Base-by-base conservation (phyloP, 2,113 vertebrate species). In the Thymallus thymallus region DNA sequence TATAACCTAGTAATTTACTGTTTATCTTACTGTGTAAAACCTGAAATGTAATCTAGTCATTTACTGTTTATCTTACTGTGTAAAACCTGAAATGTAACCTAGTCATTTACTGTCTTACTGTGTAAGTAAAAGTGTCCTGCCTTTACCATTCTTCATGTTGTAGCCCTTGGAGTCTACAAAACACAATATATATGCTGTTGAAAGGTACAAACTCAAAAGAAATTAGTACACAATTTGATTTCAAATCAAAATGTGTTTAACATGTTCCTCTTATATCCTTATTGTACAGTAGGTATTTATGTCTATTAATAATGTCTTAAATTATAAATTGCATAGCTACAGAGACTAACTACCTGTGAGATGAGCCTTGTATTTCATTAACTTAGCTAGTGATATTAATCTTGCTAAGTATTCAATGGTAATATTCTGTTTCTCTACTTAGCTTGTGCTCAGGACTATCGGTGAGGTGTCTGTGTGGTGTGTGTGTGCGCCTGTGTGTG, bases 301-400 rank as follows among this genome's bases (percentile, higher is more conserved):
- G 24, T 29, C 14, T 64, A 18, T 69, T 85, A 84, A 84, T 74
- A 74, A 60, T 66, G 14, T 77, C 87, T 85, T 85, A 85, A 80
- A 82, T 85, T 77, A 82, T 78, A 67, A 89, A 88, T 90, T 90
- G 90, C 90, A 90, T 90, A 90, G 88, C 82, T 84, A 85, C 77
- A 84, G 79, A 78, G 23, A 22, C 79, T 84, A 89, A 86, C 83
- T 87, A 41, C 35, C 48, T 51, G 13, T 66, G 64, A 69, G 26
- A 66, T 60, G 18, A 20, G 74, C 58, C 68, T 70, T 70, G 65
- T 70, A 55, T 66, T 48, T 73, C 48, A 55, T 69, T 18, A 68
- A 84, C 88, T 88, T 41, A 41, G 35, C 35, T 89, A 89, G 85
- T 88, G 81, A 55, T 78, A 87, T 91, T 91, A 88, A 90, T 86